Conservation (phyloP, 2,888 invertebrate genomes). For the Norana najaformis region DNA sequence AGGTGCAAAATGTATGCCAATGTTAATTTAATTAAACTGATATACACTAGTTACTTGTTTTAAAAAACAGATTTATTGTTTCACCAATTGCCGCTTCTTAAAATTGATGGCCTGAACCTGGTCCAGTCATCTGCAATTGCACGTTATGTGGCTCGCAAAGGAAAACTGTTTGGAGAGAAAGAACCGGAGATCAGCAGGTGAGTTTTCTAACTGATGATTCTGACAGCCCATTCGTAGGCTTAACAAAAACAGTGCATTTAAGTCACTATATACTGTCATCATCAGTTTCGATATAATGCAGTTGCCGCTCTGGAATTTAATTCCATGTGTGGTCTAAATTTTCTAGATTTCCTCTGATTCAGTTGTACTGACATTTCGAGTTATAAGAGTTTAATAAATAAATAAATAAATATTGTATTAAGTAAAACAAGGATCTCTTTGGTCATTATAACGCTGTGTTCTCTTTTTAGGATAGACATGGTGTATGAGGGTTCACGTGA, state of each 20-base stretch:
- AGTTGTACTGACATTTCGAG: too few species aligned
- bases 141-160: constrained; percentile 29
- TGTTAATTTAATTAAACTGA: not conserved
- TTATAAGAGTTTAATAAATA: too few species aligned
- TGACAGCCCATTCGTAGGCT: not conserved
- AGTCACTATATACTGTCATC: not conserved
- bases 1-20: too few species aligned
- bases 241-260: not conserved
- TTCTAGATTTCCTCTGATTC: too few species aligned
- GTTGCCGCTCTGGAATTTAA: too few species aligned
- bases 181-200: constrained; percentile 27
- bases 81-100: constrained; percentile 33
- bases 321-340: too few species aligned
- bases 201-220: not conserved
- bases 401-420: not conserved
- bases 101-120: constrained; percentile 26
- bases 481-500: constrained; percentile 34
- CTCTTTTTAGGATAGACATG: constrained; percentile 28
- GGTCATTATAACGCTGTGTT: not conserved
- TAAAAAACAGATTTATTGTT: constrained; percentile 20
- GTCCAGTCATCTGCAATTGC: constrained; percentile 33
- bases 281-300: not conserved
- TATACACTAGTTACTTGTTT: not conserved
- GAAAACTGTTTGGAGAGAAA: constrained; percentile 26
- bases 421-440: not conserved